Evolutionary conservation across 2,797 vertebrate genomes (phyloP).

Genomic region (Emydoidea blandingii): DNA sequence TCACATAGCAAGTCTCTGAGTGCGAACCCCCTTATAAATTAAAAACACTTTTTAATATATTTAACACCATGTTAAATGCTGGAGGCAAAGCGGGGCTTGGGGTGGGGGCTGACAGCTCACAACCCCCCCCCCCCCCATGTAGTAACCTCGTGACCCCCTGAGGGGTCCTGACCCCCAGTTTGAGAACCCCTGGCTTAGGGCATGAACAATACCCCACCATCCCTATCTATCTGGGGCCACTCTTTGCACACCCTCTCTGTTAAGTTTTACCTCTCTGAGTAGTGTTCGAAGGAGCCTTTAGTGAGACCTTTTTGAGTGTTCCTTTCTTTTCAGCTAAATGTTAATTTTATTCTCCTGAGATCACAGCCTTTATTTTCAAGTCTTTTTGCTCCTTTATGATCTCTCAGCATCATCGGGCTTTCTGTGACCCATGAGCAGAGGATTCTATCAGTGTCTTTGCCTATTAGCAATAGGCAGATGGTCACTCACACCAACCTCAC

Average conservation of each 20-base stretch:
- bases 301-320: background rate
- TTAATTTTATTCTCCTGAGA: accelerated
- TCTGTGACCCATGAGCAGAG: background rate
- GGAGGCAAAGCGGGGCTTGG: no score
- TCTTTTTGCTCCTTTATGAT: background rate
- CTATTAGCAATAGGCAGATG: background rate
- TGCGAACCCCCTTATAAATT: no score
- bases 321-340: background rate
- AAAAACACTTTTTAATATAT: no score
- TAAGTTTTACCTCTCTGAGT: background rate
- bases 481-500: background rate
- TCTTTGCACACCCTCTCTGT: accelerated
- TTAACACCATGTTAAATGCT: no score
- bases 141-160: no score
- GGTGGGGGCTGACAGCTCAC: no score
- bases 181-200: background rate
- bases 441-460: background rate
- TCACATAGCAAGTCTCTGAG: no score
- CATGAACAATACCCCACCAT: background rate
- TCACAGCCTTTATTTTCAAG: background rate
- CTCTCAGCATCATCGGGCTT: background rate
- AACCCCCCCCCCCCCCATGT: no score
- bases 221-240: background rate
- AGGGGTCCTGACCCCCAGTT: no score
- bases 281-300: background rate